Evolutionary conservation across 2,888 invertebrate species (phyloP).

Genomic region (Hydrotaea cyrtoneurina): DNA sequence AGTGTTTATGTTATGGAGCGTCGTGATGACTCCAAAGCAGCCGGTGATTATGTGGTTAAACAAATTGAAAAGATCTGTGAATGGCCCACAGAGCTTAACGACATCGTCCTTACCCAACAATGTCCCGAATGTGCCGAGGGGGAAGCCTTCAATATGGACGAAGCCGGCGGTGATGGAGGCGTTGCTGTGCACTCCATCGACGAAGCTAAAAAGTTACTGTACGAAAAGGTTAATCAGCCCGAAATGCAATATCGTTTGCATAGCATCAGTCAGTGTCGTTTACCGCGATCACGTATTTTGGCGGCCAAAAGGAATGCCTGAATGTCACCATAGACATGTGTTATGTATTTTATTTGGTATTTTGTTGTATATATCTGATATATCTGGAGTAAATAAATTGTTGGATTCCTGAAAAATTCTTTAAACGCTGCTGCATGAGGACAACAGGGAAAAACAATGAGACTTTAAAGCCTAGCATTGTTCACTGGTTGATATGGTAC

Average conservation of each 20-base stretch:
- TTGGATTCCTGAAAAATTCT: too few relatives aligned
- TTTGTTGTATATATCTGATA: too few relatives aligned
- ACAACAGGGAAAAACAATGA: too few relatives aligned
- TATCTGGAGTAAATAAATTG: too few relatives aligned
- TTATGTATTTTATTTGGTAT: too few relatives aligned
- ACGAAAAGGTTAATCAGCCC: slow-evolving; percentile 78
- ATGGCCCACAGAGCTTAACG: slow-evolving; percentile 81
- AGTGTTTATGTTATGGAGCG: slow-evolving; percentile 80
- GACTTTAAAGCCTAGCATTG: too few relatives aligned
- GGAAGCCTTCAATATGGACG: slow-evolving; percentile 79
- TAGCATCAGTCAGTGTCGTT: slow-evolving; percentile 78
- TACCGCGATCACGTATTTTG: slow-evolving; percentile 78
- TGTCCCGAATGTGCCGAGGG: slow-evolving; percentile 81
- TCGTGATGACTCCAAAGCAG: slow-evolving; percentile 67
- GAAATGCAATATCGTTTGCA: slow-evolving; percentile 80
- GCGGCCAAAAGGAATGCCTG: slow-evolving; percentile 74
- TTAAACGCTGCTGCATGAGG: too few relatives aligned
- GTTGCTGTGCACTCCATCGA: slow-evolving; percentile 71
- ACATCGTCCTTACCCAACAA: slow-evolving; percentile 80
- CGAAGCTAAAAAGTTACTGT: slow-evolving; percentile 75
- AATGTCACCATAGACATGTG: slow-evolving; percentile 8
- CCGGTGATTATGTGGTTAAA: slow-evolving; percentile 77
- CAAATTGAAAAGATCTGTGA: slow-evolving; percentile 76
- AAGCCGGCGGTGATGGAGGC: slow-evolving; percentile 75
- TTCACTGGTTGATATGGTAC: too few relatives aligned